phyloP scores from a whole-genome alignment of 1,140 invertebrate genomes.

The Arctopsyche grandis region DNA sequence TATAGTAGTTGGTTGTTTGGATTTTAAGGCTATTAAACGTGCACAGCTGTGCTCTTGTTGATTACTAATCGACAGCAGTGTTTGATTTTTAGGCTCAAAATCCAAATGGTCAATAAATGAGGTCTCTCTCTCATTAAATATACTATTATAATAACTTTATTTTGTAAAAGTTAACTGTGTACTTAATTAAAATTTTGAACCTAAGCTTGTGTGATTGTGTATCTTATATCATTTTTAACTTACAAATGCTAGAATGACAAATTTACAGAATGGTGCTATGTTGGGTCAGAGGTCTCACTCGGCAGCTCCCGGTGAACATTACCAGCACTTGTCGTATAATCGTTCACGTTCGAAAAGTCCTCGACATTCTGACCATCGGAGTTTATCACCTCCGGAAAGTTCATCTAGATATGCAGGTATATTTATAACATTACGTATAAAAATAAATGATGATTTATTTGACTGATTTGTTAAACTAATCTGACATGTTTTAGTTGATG shows the following conservation, averaged over 20 bases:
- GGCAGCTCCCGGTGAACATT: conserved; percentile 61
- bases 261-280: conserved; percentile 66
- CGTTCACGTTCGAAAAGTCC: conserved; percentile 58
- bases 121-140: no score
- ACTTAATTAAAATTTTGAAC: no score
- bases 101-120: no score
- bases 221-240: no score
- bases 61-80: no score
- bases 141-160: no score
- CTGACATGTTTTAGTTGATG: background rate
- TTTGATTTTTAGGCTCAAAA: no score
- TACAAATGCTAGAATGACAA: no score
- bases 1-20: background rate
- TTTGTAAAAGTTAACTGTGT: no score
- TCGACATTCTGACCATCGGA: conserved; percentile 56
- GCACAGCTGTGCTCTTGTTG: no score
- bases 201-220: no score
- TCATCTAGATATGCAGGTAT: conserved; percentile 53
- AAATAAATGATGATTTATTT: background rate
- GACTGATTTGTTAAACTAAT: background rate
- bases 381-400: conserved; percentile 58
- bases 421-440: background rate
- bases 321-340: conserved; percentile 51
- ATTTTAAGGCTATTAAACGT: no score
- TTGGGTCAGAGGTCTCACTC: conserved; percentile 63